Evolutionary conservation across 2,113 vertebrate genomes (phyloP), one percentile per base, ranked within the genome.

Genomic region (Stigmatopora nigra): DNA sequence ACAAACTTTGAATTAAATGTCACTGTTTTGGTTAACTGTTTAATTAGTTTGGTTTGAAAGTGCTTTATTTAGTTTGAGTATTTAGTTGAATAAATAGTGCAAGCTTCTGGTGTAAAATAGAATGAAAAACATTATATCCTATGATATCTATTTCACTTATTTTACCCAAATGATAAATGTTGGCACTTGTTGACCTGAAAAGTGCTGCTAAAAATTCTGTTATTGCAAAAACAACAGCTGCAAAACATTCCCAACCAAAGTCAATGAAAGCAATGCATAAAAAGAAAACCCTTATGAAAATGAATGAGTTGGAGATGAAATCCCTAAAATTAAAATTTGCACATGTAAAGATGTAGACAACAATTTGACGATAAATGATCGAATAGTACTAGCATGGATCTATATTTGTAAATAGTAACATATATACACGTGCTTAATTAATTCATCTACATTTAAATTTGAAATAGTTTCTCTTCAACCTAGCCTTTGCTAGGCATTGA

Each of bases 271-370:
- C 67, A 67, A 83, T 70, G 77, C 47, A 58, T 49, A 82, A 80
- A 88, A 83, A 81, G 69, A 56, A 58, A 80, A 87, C 87, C 70
- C 58, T 82, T 81, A 85, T 65, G 64, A 72, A 65, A 38, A 49
- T 19, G 68, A 46, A 80, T 83, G 79, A 70, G 64, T 69, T 76
- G 55, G 36, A 36, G 57, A 78, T 69, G 71, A 68, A 67, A 77
- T 48, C 25, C 41, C 66, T 11, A 17, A 58, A 79, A 80, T 68
- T 67, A 57, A 75, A 76, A 79, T 64, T 64, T 68, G 51, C 22
- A 71, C 73, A 74, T 14, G 61, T 66, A 15, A 38, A 60, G 58
- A 41, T 44, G 56, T 58, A 36, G 9, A 58, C 1, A 38, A 25
- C 31, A 58, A 25, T 22, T 53, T 25, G 11, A 25, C 52, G 7